Conservation (phyloP, 2,888 invertebrate genomes). For the Oithona nana region DNA sequence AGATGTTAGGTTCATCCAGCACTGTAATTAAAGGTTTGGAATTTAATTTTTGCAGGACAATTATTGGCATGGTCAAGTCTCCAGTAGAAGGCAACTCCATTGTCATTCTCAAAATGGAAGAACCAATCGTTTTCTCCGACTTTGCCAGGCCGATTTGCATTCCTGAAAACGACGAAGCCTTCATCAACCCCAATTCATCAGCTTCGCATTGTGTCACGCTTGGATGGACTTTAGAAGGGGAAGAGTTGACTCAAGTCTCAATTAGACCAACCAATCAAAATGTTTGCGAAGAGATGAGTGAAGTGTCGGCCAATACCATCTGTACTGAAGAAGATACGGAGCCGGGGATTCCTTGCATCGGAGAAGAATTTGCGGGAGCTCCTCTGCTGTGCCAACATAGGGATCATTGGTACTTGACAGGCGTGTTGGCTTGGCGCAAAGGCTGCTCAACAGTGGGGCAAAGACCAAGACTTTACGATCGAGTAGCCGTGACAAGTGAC, state of each 20-base stretch:
- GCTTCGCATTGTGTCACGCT: background rate
- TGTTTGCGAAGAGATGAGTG: background rate
- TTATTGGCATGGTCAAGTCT: slow-evolving; percentile 70
- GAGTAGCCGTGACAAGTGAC: background rate
- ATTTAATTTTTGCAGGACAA: too few species aligned
- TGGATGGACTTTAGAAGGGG: background rate
- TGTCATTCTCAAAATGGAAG: slow-evolving; percentile 46
- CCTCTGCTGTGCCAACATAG: background rate
- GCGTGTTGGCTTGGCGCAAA: background rate
- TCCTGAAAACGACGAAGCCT: background rate
- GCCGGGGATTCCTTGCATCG: background rate
- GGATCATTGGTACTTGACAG: background rate
- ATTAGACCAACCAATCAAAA: background rate
- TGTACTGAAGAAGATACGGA: background rate
- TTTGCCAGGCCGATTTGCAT: slow-evolving; percentile 8
- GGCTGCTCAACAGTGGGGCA: background rate
- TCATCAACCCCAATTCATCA: background rate
- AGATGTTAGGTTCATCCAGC: too few species aligned
- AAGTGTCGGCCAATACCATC: background rate
- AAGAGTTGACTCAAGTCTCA: background rate
- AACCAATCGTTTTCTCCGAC: slow-evolving; percentile 2
- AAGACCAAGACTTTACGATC: slow-evolving; percentile 9
- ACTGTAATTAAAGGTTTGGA: too few species aligned
- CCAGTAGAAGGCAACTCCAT: slow-evolving; percentile 72
- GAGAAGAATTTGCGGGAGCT: background rate